Evolutionary conservation across 2,113 vertebrate species (phyloP).

Genomic region (Chrysochloris asiatica): DNA sequence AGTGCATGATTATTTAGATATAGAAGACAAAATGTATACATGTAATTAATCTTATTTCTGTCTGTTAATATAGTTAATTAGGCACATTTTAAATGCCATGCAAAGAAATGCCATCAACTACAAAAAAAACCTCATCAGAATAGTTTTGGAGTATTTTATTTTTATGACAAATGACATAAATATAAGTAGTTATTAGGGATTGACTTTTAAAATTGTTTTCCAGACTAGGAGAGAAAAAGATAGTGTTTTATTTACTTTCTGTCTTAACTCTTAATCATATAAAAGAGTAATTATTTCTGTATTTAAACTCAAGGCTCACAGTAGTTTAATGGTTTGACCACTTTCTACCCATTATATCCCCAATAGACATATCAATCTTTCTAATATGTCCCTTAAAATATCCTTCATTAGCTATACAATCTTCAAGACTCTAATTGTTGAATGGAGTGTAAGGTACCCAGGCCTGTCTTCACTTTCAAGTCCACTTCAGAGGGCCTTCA

Average conservation of each 20-base stretch:
- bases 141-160: too few relatives aligned
- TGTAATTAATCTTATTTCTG: neutral
- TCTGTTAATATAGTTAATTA: neutral
- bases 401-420: neutral
- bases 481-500: neutral
- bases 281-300: neutral
- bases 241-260: neutral
- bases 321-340: too few relatives aligned
- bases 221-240: neutral
- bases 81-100: neutral
- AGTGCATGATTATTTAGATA: neutral
- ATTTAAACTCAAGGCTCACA: neutral
- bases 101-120: neutral
- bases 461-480: neutral
- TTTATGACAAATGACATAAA: constrained; percentile 19
- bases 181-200: neutral
- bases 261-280: neutral
- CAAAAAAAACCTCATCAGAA: neutral
- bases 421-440: neutral
- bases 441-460: too few relatives aligned
- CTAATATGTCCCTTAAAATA: neutral
- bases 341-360: neutral
- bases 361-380: neutral
- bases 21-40: neutral
- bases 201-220: neutral